Conservation (phyloP, 2,113 vertebrate species). For the Osmerus mordax region DNA sequence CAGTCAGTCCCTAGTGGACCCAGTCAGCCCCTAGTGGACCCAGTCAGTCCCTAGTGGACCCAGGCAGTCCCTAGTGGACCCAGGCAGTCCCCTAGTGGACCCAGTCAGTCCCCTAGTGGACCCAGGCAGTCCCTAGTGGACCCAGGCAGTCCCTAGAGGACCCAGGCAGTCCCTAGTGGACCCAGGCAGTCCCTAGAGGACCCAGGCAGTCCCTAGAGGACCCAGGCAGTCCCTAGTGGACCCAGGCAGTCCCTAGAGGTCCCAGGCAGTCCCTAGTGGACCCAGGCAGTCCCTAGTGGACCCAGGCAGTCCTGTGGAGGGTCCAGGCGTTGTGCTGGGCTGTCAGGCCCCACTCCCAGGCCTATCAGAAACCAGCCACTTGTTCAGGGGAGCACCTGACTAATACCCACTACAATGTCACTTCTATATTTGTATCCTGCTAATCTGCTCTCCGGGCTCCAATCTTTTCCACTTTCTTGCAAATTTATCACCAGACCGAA, state of each 20-base stretch:
- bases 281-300: no score
- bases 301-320: slow-evolving; percentile 5
- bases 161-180: no score
- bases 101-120: no score
- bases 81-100: no score
- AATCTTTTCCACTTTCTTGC: slow-evolving; percentile 77
- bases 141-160: no score
- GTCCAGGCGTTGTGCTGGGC: slow-evolving; percentile 9
- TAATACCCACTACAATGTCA: slow-evolving; percentile 76
- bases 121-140: no score
- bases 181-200: slow-evolving; percentile 6
- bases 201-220: neutral
- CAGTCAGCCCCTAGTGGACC: slow-evolving; percentile 14
- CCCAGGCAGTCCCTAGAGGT: no score
- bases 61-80: neutral
- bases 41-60: no score
- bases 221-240: no score
- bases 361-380: slow-evolving; percentile 72
- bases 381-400: slow-evolving; percentile 73
- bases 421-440: slow-evolving; percentile 80
- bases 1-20: neutral
- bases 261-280: slow-evolving; percentile 19
- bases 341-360: slow-evolving; percentile 51
- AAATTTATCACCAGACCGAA: slow-evolving; percentile 94
- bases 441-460: slow-evolving; percentile 73